phyloP scores from a whole-genome alignment of 2,797 vertebrate genomes.

The Danio aesculapii region DNA sequence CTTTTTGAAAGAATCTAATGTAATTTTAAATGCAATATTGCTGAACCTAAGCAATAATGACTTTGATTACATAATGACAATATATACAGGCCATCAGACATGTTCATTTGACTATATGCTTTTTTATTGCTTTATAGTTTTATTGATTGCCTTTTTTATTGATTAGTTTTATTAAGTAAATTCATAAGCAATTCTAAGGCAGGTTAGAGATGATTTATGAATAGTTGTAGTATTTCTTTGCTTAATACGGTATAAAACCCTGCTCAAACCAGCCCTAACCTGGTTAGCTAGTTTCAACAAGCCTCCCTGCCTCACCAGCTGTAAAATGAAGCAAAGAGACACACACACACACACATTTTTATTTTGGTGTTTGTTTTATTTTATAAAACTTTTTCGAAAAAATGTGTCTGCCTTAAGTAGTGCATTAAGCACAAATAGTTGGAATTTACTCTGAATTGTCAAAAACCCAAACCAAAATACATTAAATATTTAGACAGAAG shows the following conservation, averaged over 20 bases:
- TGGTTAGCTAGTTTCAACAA: neutral
- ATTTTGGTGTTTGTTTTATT: neutral
- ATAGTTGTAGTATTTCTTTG: constrained; percentile 9
- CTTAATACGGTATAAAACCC: neutral
- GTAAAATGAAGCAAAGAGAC: neutral
- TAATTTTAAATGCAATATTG: too few relatives aligned
- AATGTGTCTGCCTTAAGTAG: too few relatives aligned
- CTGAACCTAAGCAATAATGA: neutral
- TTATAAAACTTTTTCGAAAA: neutral
- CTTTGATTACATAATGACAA: neutral
- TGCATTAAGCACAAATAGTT: too few relatives aligned
- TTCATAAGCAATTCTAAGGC: neutral
- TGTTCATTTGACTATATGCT: neutral
- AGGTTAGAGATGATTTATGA: neutral
- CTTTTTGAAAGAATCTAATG: too few relatives aligned
- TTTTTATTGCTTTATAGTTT: neutral
- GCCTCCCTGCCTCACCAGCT: neutral
- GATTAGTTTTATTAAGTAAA: neutral
- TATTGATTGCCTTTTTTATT: neutral
- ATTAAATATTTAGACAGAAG: neutral
- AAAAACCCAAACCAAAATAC: too few relatives aligned
- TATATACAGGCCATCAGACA: neutral
- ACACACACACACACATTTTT: neutral
- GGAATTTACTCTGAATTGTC: too few relatives aligned
- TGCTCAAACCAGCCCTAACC: neutral